phyloP scores from a whole-genome alignment of 1,140 invertebrate genomes.

The Matsumurasca onukii region DNA sequence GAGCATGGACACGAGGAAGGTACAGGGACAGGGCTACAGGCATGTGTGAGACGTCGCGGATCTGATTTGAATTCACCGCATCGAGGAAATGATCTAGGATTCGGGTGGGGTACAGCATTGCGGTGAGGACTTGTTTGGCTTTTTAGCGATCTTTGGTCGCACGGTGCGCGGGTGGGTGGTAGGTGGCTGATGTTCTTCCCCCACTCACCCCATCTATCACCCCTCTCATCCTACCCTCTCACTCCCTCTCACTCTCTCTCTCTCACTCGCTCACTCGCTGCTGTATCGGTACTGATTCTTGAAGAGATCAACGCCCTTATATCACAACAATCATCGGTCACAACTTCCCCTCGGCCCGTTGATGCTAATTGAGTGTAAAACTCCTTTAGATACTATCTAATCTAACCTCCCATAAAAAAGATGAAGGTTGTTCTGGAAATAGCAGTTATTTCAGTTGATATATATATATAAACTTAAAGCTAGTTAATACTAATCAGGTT shows the following conservation, averaged over 20 bases:
- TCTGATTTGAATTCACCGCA: slow-evolving; percentile 32
- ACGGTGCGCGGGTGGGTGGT: background rate
- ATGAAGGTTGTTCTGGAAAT: too few relatives aligned
- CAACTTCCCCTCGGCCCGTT: too few relatives aligned
- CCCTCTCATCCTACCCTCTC: background rate
- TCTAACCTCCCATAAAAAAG: too few relatives aligned
- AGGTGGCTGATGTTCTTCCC: background rate
- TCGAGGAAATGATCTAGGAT: slow-evolving; percentile 21
- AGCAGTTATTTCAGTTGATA: too few relatives aligned
- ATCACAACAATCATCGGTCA: background rate
- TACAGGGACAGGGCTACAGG: too few relatives aligned
- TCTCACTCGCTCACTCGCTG: background rate
- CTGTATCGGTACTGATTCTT: background rate
- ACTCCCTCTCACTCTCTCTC: background rate
- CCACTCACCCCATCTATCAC: slow-evolving; percentile 3
- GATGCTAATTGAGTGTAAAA: too few relatives aligned
- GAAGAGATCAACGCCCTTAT: background rate
- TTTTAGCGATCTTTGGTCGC: slow-evolving; percentile 29
- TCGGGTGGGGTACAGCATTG: slow-evolving; percentile 17
- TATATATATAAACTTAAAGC: too few relatives aligned
- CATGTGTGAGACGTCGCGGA: slow-evolving; percentile 9
- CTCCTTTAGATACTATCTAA: too few relatives aligned
- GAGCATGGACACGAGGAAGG: too few relatives aligned
- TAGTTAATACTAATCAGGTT: too few relatives aligned
- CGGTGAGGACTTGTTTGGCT: slow-evolving; percentile 25